Percentiles rank a stretch among this genome's conserved stretches.
Conservation (phyloP, 2,888 invertebrate genomes). For the Fragum sueziense region DNA sequence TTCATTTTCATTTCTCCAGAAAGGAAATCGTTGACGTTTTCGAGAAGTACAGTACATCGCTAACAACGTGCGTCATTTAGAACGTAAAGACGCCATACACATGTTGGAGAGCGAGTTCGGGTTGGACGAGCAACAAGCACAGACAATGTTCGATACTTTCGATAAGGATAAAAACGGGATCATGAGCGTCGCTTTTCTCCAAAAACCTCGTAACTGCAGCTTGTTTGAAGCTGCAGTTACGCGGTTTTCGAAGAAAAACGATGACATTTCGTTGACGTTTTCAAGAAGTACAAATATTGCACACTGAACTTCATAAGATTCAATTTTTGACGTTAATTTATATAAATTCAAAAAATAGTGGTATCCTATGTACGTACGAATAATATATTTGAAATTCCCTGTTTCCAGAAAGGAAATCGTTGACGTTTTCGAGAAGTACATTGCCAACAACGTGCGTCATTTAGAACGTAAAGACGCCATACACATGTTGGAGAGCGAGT, state of each 20-base stretch:
- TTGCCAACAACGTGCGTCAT: conserved; percentile 75
- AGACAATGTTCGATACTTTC: conserved; percentile 79
- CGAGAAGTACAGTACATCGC: conserved; percentile 78
- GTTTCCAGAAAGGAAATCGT: conserved; percentile 79
- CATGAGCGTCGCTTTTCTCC: conserved; percentile 80
- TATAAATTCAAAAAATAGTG: too few relatives aligned
- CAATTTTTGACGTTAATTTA: too few relatives aligned
- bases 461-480: conserved; percentile 76
- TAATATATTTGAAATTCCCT: too few relatives aligned
- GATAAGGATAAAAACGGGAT: conserved; percentile 80
- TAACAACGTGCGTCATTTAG: conserved; percentile 76
- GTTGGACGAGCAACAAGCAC: conserved; percentile 74
- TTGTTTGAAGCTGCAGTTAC: too few relatives aligned
- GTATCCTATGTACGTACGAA: too few relatives aligned
- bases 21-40: conserved; percentile 78
- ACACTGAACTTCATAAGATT: too few relatives aligned
- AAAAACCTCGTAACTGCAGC: too few relatives aligned
- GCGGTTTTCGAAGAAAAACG: too few relatives aligned
- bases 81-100: conserved; percentile 73
- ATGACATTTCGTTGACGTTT: too few relatives aligned
- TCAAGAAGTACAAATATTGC: too few relatives aligned
- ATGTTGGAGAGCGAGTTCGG: conserved; percentile 78
- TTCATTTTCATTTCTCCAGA: conserved; percentile 68
- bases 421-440: conserved; percentile 79
- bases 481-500: conserved; percentile 76